Evolutionary conservation across 2,113 vertebrate species (phyloP), one percentile per base, ranked within the genome.

Genomic region (Pongo abelii): DNA sequence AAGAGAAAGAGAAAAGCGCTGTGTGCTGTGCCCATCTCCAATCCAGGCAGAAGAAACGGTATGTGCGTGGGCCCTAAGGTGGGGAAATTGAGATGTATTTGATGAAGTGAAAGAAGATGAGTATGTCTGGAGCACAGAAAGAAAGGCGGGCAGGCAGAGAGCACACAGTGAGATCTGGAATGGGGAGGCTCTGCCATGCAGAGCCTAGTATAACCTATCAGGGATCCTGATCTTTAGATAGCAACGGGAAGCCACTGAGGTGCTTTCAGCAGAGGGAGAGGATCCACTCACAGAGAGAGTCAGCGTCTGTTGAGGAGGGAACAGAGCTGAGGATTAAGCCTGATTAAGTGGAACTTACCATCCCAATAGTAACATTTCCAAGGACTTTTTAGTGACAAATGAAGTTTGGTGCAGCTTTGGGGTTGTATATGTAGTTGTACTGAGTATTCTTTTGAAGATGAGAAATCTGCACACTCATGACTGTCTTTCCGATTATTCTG

Each of bases 271-370:
- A n/a, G 46, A 46, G 40, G 7, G 25, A 59, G 77, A 64, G 6
- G 6, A 32, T 2, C 3, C 0, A 23, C 9, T 23, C 0, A 0
- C 0, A 8, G 30, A 57, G 30, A 57, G 17, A 8, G 13, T 43
- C 77, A 22, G 38, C 30, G 5, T 14, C 5, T 7, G 12, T 0
- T 0, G 13, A 64, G 13, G 35, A 57, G 25, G 14, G 35, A 92
- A 25, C 0, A 14, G 27, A 78, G 23, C 85, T 40, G 32, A 72
- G 27, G 30, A 88, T 50, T n/a, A 40, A 46, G 55, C 30, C 18
- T 20, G 55, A 59, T 27, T 14, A 35, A 30, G 3, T 23, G 18
- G 20, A 90, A 57, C 2, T n/a, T 32, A 32, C 6, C 22, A 5
- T 6, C 14, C 50, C 22, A 2, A 5, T 0, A 13, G 20, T 32